phyloP scores from a whole-genome alignment of 2,113 vertebrate species.

The Copsychus sechellarum region DNA sequence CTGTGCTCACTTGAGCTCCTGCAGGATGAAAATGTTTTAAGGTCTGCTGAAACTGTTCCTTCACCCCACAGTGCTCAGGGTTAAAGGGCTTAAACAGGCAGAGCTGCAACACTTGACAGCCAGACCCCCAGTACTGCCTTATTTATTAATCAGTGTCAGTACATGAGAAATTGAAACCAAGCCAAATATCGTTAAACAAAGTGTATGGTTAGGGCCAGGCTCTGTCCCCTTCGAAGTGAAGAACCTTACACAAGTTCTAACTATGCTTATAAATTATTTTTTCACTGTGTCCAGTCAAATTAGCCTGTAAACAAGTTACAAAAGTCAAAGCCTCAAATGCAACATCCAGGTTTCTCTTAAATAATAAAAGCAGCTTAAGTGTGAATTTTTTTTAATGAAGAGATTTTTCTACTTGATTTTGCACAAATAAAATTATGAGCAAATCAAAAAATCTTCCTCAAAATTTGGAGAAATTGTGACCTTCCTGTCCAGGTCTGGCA shows the following conservation, averaged over 20 bases:
- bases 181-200: accelerated
- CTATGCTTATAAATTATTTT: not conserved
- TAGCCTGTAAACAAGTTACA: not conserved
- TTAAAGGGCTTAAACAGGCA: not conserved
- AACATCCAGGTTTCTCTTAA: not conserved
- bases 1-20: not conserved
- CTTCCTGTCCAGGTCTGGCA: not conserved
- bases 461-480: not conserved
- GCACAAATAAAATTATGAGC: not conserved
- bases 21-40: not conserved
- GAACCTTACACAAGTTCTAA: not conserved
- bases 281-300: not conserved
- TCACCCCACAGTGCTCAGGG: not conserved
- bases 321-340: not conserved
- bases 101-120: not conserved
- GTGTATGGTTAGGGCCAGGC: not conserved
- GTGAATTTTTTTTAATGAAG: not conserved
- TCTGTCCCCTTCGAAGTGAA: not conserved
- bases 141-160: not conserved
- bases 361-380: not conserved
- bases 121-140: not conserved
- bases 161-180: not conserved
- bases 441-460: not conserved
- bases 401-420: not conserved
- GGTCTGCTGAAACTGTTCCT: not conserved